Evolutionary conservation across 1,140 invertebrate genomes (phyloP).

Genomic region (Capitella teleta): DNA sequence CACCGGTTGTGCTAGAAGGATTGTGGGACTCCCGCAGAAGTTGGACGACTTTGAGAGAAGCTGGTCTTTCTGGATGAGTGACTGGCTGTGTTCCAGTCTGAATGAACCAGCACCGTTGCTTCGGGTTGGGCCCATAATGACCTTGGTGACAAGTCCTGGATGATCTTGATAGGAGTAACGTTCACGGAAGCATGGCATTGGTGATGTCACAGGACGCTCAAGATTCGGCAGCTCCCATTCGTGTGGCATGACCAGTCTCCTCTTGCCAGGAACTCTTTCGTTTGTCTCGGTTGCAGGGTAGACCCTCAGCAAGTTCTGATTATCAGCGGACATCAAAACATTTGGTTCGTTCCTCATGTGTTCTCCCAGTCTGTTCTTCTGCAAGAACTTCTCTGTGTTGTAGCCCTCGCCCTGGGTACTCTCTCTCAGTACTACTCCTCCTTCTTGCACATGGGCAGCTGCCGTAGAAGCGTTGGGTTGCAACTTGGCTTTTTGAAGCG

Average conservation of each 20-base stretch:
- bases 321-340: conserved; percentile 26
- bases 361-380: conserved; percentile 18
- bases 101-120: not conserved
- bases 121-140: not conserved
- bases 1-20: not conserved
- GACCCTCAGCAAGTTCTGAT: conserved; percentile 28
- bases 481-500: conserved; percentile 9
- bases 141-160: not conserved
- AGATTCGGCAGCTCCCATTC: not conserved
- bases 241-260: not conserved
- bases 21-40: not conserved
- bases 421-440: conserved; percentile 24
- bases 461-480: conserved; percentile 19
- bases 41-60: conserved; percentile 19
- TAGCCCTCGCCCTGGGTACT: conserved; percentile 27
- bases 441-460: conserved; percentile 24
- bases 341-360: conserved; percentile 25
- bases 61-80: conserved; percentile 17
- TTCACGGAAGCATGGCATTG: not conserved
- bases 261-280: not conserved
- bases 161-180: not conserved
- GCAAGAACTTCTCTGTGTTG: conserved; percentile 36
- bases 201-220: not conserved
- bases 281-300: not conserved
- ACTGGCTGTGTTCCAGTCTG: too few species aligned